Conservation (phyloP, 2,888 invertebrate genomes). For the Cheilosia soror region DNA sequence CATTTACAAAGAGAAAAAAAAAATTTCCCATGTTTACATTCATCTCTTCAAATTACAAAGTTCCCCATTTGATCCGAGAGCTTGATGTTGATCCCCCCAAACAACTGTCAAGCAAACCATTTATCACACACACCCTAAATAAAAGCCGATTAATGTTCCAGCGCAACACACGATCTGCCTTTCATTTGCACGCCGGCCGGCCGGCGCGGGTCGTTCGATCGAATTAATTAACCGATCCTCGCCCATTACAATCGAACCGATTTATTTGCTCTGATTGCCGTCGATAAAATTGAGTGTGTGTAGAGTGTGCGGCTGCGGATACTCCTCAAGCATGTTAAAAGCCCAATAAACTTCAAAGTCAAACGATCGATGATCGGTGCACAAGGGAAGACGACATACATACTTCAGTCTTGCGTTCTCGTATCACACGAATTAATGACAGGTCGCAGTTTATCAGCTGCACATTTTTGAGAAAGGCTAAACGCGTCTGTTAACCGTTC, state of each 20-base stretch:
- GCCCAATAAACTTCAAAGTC: slow-evolving; percentile 67
- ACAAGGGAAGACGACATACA: slow-evolving; percentile 38
- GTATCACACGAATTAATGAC: slow-evolving; percentile 22
- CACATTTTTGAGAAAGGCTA: slow-evolving; percentile 48
- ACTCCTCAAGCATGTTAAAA: slow-evolving; percentile 39
- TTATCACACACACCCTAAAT: slow-evolving; percentile 72
- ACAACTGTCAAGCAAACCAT: slow-evolving; percentile 72
- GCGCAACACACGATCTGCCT: slow-evolving; percentile 71
- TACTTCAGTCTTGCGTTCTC: slow-evolving; percentile 1
- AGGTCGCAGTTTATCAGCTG: slow-evolving; percentile 50
- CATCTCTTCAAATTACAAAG: slow-evolving; percentile 37
- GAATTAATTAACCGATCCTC: slow-evolving; percentile 75
- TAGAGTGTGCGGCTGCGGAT: background rate
- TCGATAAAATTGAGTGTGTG: slow-evolving; percentile 44
- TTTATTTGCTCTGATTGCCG: slow-evolving; percentile 71
- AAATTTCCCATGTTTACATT: slow-evolving; percentile 42
- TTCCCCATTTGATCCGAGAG: slow-evolving; percentile 37
- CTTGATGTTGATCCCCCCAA: slow-evolving; percentile 30
- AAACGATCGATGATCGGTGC: slow-evolving; percentile 52
- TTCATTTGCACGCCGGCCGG: slow-evolving; percentile 68
- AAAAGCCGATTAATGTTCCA: slow-evolving; percentile 65
- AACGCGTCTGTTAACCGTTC: slow-evolving; percentile 29
- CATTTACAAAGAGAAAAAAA: slow-evolving; percentile 3
- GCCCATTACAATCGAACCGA: slow-evolving; percentile 72
- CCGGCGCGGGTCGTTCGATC: slow-evolving; percentile 34